Conservation (phyloP, 2,888 invertebrate genomes). For the Lysandra bellargus region DNA sequence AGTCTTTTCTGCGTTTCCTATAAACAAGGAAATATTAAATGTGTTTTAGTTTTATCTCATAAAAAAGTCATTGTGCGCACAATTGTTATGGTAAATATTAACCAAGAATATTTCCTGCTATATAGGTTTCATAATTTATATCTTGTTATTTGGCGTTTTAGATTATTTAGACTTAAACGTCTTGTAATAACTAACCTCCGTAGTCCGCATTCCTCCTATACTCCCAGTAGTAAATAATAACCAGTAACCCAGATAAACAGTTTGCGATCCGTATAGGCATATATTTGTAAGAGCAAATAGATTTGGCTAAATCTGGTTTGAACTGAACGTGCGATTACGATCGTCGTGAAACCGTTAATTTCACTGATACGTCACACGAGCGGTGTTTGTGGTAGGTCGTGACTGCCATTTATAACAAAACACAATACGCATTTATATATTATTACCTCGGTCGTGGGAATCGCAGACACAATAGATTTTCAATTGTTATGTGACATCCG, state of each 20-base stretch:
- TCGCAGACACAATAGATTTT: too few species aligned
- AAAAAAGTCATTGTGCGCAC: not conserved
- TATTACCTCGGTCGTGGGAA: too few species aligned
- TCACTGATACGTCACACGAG: slow-evolving; percentile 9
- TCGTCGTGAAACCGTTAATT: slow-evolving; percentile 17
- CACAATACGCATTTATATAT: not conserved
- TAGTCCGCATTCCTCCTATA: not conserved
- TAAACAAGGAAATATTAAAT: slow-evolving; percentile 14
- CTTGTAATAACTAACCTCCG: not conserved
- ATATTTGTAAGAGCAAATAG: slow-evolving; percentile 13
- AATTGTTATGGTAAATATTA: not conserved
- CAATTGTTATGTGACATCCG: too few species aligned
- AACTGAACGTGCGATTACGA: slow-evolving; percentile 23
- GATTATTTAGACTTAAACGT: not conserved
- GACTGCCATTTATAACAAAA: not conserved
- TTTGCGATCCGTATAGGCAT: not conserved
- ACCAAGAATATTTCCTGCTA: not conserved
- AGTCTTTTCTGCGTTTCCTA: not conserved
- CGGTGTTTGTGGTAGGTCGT: slow-evolving; percentile 23
- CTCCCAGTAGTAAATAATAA: not conserved
- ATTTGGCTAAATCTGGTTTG: slow-evolving; percentile 23
- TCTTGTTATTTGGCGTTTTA: not conserved
- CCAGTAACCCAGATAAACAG: not conserved
- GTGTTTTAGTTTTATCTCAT: not conserved
- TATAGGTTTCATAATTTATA: not conserved